A percentile compares a stretch with the other conserved stretches of the same genome.
Conservation (phyloP, 2,888 invertebrate species). For the Stictocephala bisonia region DNA sequence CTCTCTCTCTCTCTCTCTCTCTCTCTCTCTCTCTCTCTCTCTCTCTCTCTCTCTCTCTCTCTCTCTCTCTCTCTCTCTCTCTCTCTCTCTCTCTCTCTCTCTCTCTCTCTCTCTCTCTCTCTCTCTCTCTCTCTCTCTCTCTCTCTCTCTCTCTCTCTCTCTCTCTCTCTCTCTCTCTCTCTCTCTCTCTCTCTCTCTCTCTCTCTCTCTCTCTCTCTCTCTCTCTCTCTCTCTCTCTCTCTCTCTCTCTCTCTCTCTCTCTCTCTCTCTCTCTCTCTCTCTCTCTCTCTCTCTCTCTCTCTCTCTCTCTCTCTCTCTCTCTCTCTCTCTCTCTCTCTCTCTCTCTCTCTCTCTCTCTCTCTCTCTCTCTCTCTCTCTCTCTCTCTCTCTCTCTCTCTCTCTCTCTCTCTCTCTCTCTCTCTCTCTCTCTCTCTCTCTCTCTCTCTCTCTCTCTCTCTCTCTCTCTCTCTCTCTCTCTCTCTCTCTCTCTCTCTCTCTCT, state of each 20-base stretch:
- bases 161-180: constrained; percentile 3
- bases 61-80: background rate
- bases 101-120: constrained; percentile 15
- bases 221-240: constrained; percentile 13
- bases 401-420: constrained; percentile 4
- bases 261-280: constrained; percentile 4
- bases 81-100: constrained; percentile 9
- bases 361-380: constrained; percentile 4
- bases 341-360: constrained; percentile 13
- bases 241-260: constrained; percentile 13
- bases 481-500: constrained; percentile 4
- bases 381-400: constrained; percentile 13
- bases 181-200: constrained; percentile 13
- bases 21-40: background rate
- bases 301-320: constrained; percentile 13
- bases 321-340: constrained; percentile 13
- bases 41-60: background rate
- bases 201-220: constrained; percentile 13
- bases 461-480: constrained; percentile 4
- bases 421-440: constrained; percentile 4
- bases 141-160: constrained; percentile 1
- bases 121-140: background rate
- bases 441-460: constrained; percentile 13
- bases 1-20: background rate
- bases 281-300: constrained; percentile 13